Conservation (phyloP, 2,113 vertebrate species). For the Archocentrus centrarchus region DNA sequence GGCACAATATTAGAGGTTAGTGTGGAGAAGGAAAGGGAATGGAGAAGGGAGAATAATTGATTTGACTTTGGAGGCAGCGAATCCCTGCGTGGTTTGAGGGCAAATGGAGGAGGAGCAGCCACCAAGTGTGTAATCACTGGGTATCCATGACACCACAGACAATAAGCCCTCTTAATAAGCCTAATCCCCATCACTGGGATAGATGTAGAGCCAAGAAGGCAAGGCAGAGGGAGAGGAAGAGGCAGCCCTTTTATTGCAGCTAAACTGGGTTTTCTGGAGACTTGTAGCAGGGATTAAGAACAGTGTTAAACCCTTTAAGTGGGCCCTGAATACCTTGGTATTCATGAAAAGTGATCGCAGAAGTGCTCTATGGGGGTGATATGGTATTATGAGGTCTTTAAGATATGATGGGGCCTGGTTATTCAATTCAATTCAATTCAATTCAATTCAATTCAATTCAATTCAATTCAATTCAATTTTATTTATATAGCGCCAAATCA, state of each 20-base stretch:
- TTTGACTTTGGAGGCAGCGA: slow-evolving; percentile 69
- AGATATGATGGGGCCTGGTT: no score
- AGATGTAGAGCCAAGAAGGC: slow-evolving; percentile 32
- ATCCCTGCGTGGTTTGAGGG: slow-evolving; percentile 68
- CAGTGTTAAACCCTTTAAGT: slow-evolving; percentile 85
- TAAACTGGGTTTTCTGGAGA: slow-evolving; percentile 87
- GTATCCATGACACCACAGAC: slow-evolving; percentile 78
- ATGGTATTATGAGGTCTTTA: no score
- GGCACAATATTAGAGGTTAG: slow-evolving; percentile 57
- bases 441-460: no score
- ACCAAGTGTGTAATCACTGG: slow-evolving; percentile 74
- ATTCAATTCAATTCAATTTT: no score
- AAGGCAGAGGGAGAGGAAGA: slow-evolving; percentile 78
- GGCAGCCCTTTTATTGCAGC: slow-evolving; percentile 85
- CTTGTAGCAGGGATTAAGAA: slow-evolving; percentile 55
- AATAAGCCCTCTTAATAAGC: slow-evolving; percentile 79
- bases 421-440: no score
- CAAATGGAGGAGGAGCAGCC: slow-evolving; percentile 62
- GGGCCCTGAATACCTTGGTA: slow-evolving; percentile 56
- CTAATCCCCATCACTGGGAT: slow-evolving; percentile 67
- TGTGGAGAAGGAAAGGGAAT: background rate
- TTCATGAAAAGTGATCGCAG: background rate
- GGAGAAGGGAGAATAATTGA: slow-evolving; percentile 59
- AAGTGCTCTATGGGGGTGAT: no score
- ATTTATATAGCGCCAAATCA: no score